These are phyloP conservation scores for Rhadinocentrus ornatus DNA, from an alignment of 2,797 vertebrate genomes.

Conservation along the genomic window DNA sequence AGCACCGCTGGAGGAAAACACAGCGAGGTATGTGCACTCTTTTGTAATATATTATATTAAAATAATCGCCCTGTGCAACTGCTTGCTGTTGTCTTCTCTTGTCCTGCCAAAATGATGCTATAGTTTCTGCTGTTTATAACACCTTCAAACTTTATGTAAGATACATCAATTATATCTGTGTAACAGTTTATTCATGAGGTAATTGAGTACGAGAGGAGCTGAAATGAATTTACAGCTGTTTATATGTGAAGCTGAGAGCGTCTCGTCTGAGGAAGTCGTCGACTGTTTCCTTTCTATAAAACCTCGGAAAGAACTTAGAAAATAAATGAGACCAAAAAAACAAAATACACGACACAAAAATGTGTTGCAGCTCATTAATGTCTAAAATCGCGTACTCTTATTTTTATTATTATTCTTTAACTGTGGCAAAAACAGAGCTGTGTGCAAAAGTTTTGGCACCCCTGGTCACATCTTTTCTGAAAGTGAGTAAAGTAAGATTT, in stretches of 20 bases:
- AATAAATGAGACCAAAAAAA: background rate
- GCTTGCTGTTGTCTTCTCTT: background rate
- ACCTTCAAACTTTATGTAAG: background rate
- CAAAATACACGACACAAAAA: background rate
- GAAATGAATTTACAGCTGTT: background rate
- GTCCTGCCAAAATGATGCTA: background rate
- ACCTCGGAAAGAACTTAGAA: background rate
- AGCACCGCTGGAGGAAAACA: slow-evolving; percentile 24
- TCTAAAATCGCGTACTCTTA: no score
- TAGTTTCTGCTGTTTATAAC: background rate
- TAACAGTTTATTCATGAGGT: background rate
- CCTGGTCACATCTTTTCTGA: background rate
- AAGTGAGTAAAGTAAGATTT: background rate
- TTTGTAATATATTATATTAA: background rate
- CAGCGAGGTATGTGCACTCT: slow-evolving; percentile 58
- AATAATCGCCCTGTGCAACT: background rate
- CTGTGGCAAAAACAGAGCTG: background rate
- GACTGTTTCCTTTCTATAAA: slow-evolving; percentile 23
- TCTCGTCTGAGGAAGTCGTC: slow-evolving; percentile 43
- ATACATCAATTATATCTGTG: background rate
- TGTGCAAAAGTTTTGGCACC: background rate
- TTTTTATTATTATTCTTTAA: background rate
- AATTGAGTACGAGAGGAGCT: slow-evolving; percentile 6
- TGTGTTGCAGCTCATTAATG: no score
- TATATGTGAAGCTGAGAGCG: background rate